Evolutionary conservation across 2,113 vertebrate genomes (phyloP), one percentile per base, ranked within the genome.

Genomic region (Porphyrio hochstetteri): DNA sequence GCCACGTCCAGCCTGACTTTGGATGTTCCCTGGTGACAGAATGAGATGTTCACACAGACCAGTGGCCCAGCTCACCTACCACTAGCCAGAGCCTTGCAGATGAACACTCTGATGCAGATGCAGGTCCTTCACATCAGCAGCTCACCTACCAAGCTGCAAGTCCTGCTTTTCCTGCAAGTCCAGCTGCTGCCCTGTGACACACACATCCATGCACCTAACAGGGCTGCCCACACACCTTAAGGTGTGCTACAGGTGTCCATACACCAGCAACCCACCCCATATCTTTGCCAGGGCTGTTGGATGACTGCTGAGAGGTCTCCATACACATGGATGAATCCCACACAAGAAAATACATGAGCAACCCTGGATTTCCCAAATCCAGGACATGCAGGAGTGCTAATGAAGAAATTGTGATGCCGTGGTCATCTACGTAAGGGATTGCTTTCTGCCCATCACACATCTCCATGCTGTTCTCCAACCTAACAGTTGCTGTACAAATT

Each of bases 1-100:
- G 33, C 17, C 28, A 38, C 3, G 0, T 38, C n/a, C 56, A 60
- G 1, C 36, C 46, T 53, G 20, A 1, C 12, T 19, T 46, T 3
- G 29, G 5, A 31, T 7, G 10, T 11, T 65, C 65, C 21, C 60
- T 28, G 18, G 9, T 55, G 38, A 16, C 31, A 28, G 13, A 56
- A 5, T 24, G 4, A 5, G 19, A 10, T 7, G 3, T 28, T 65
- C 52, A 53, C 9, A 48, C 20, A 40, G 40, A 52, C 2, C 29
- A 46, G 44, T 28, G 15, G 25, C 25, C 13, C 59, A 79, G 27
- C 27, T 80, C 36, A 74, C 60, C 60, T n/a, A 7, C 60, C 21
- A 2, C 40, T 56, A 69, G 55, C 16, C 23, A 61, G 69, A 44
- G n/a, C 15, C 79, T n/a, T 46, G 19, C 38, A 83, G 56, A 50